Conservation (phyloP, 2,113 vertebrate species). For the Silurus asotus region DNA sequence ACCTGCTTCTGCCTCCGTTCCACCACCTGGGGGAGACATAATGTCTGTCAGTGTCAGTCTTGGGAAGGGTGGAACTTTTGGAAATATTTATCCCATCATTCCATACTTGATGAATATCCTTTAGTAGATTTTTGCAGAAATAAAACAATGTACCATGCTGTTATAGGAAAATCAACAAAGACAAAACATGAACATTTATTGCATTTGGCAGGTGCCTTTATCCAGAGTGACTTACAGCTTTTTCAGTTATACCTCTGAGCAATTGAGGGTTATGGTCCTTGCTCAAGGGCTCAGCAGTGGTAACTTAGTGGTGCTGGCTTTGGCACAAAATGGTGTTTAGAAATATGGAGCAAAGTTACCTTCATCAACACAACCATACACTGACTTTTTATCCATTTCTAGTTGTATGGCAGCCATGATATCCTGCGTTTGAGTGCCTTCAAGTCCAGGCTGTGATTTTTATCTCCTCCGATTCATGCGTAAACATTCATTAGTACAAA, state of each 20-base stretch:
- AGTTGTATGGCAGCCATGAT: too few relatives aligned
- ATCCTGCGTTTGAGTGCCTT: not conserved
- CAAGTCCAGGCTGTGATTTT: not conserved
- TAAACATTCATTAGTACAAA: not conserved
- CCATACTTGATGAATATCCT: not conserved
- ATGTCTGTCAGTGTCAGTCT: not conserved
- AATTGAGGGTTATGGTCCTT: too few relatives aligned
- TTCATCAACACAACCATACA: not conserved
- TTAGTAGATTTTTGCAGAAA: not conserved
- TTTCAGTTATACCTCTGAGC: too few relatives aligned
- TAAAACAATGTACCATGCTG: not conserved
- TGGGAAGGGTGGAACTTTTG: not conserved
- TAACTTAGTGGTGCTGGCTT: too few relatives aligned
- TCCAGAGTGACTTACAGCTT: too few relatives aligned
- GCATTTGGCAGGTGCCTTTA: too few relatives aligned
- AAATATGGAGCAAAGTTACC: not conserved
- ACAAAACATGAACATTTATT: too few relatives aligned
- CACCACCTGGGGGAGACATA: constrained; percentile 74
- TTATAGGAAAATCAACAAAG: not conserved
- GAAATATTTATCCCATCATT: too few relatives aligned
- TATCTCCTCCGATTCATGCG: not conserved
- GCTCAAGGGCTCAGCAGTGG: too few relatives aligned
- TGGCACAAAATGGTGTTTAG: not conserved
- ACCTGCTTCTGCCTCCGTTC: constrained; percentile 79
- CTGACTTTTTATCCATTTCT: not conserved